Percentiles rank a stretch among this genome's conserved stretches.
Evolutionary conservation across 2,888 invertebrate genomes (phyloP).

Genomic region (Plagodis dolabraria): DNA sequence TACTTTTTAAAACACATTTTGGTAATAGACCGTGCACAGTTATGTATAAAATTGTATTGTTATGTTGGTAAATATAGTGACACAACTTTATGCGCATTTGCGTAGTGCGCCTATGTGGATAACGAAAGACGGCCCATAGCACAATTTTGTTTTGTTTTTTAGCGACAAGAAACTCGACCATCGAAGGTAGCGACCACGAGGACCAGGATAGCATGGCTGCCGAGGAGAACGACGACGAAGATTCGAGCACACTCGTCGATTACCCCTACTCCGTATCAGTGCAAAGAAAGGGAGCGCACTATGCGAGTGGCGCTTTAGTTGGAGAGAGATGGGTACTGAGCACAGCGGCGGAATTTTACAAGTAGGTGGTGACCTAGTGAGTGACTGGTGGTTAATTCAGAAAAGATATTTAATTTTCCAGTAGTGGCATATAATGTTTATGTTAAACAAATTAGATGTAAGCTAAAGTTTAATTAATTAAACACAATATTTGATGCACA

Average conservation of each 20-base stretch:
- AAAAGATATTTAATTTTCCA: too few relatives aligned
- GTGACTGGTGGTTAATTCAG: background rate
- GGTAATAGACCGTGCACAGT: too few relatives aligned
- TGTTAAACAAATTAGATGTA: too few relatives aligned
- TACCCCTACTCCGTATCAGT: slow-evolving; percentile 71
- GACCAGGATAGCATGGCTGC: slow-evolving; percentile 37
- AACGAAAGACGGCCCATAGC: too few relatives aligned
- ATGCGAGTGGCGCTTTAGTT: slow-evolving; percentile 66
- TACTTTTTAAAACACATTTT: too few relatives aligned
- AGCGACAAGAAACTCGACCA: slow-evolving; percentile 34
- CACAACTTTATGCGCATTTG: too few relatives aligned
- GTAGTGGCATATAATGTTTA: too few relatives aligned
- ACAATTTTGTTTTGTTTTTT: slow-evolving; percentile 15
- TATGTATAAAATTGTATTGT: too few relatives aligned
- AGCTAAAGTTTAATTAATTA: too few relatives aligned
- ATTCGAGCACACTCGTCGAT: slow-evolving; percentile 40
- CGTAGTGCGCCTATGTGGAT: too few relatives aligned
- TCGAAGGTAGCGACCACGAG: slow-evolving; percentile 31
- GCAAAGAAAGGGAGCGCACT: slow-evolving; percentile 68
- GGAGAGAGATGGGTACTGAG: slow-evolving; percentile 66
- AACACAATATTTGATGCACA: too few relatives aligned
- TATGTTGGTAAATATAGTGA: too few relatives aligned
- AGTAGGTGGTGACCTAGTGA: slow-evolving; percentile 50
- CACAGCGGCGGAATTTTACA: slow-evolving; percentile 65
- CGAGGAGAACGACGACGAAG: slow-evolving; percentile 35